phyloP scores from a whole-genome alignment of 2,888 invertebrate genomes.

The Leptothorax acervorum region DNA sequence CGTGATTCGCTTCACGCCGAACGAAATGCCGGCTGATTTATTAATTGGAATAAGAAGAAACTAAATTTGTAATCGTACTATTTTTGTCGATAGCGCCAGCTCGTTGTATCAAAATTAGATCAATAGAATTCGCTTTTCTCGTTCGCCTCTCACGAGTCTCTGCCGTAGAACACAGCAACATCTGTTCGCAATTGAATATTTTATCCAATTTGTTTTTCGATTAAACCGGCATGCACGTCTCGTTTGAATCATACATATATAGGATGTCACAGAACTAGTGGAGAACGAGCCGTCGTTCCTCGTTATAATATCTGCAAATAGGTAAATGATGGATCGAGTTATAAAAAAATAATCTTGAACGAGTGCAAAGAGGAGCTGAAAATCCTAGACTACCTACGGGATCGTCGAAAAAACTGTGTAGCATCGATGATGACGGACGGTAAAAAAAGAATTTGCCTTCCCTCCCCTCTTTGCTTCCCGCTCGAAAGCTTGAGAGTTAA shows the following conservation, averaged over 20 bases:
- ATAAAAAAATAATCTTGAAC: background rate
- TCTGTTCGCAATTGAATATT: conserved; percentile 28
- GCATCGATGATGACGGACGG: conserved; percentile 30
- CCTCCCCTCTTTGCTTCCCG: conserved; percentile 14
- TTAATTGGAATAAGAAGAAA: conserved; percentile 10
- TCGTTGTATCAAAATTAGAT: conserved; percentile 14
- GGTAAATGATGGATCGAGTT: background rate
- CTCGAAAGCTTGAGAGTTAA: conserved; percentile 69
- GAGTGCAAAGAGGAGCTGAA: background rate
- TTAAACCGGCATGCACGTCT: conserved; percentile 19
- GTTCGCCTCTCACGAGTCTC: conserved; percentile 3
- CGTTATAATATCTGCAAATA: background rate
- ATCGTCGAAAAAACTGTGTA: conserved; percentile 3
- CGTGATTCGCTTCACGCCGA: background rate
- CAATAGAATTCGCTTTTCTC: conserved; percentile 18
- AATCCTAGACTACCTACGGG: background rate
- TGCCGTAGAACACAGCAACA: background rate
- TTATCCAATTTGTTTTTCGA: conserved; percentile 31
- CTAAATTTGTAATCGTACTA: conserved; percentile 5
- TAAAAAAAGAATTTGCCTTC: conserved; percentile 45
- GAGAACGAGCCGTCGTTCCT: background rate
- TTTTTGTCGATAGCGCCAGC: background rate
- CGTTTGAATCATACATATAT: background rate
- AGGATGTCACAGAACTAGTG: background rate
- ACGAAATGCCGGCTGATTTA: background rate